These are phyloP conservation scores for Calosoma granatense DNA, from an alignment of 1,140 invertebrate species.

Conservation along the genomic window DNA sequence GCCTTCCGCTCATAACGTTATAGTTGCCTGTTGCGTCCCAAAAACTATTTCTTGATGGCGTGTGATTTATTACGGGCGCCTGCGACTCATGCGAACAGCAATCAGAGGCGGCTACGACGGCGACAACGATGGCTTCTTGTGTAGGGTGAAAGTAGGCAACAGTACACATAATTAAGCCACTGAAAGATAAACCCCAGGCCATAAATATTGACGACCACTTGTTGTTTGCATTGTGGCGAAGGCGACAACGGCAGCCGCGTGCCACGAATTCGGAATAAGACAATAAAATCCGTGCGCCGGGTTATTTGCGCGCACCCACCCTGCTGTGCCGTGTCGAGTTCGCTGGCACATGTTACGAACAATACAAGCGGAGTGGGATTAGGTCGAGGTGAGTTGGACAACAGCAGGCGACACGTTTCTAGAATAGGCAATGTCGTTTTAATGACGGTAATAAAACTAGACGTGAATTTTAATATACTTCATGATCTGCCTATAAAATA, in stretches of 20 bases:
- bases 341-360: not conserved
- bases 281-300: constrained; percentile 4
- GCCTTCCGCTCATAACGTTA: constrained; percentile 19
- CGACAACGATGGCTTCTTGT: not conserved
- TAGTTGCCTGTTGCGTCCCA: constrained; percentile 23
- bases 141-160: not conserved
- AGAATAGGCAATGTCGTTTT: not conserved
- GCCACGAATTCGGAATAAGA: constrained; percentile 3
- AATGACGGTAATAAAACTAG: not conserved
- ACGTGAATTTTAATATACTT: not conserved
- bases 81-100: constrained; percentile 3
- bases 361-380: too few relatives aligned
- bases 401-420: too few relatives aligned
- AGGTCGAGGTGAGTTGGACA: too few relatives aligned
- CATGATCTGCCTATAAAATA: not conserved
- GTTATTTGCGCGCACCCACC: not conserved
- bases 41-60: constrained; percentile 24
- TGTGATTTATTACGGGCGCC: constrained; percentile 17
- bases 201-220: constrained; percentile 9
- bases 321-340: not conserved
- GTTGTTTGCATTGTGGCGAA: not conserved
- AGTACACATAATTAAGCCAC: not conserved
- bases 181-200: not conserved
- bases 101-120: not conserved
- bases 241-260: not conserved